A percentile compares a stretch with the other conserved stretches of the same genome.
Conservation (phyloP, 2,797 vertebrate species). For the Hoplostethus mediterraneus region DNA sequence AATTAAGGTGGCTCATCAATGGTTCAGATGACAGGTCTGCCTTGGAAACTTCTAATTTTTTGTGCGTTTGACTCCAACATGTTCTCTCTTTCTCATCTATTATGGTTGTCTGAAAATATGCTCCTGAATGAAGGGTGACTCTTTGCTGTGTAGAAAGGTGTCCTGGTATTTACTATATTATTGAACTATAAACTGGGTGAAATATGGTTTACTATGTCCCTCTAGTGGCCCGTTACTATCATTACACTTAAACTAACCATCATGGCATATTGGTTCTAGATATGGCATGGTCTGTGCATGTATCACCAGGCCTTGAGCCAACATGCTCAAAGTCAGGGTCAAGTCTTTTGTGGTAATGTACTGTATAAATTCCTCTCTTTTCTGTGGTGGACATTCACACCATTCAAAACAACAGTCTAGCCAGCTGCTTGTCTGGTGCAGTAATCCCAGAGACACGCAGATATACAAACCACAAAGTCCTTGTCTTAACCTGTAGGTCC, state of each 20-base stretch:
- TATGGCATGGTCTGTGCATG: background rate
- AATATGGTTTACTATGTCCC: slow-evolving; percentile 20
- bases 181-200: background rate
- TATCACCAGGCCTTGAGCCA: background rate
- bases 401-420: background rate
- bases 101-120: too few species aligned
- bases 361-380: background rate
- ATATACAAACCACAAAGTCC: too few species aligned
- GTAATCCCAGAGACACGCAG: background rate
- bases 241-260: slow-evolving; percentile 24
- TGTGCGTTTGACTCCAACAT: too few species aligned
- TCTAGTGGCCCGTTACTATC: slow-evolving; percentile 40
- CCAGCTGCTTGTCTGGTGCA: background rate
- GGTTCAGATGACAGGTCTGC: too few species aligned
- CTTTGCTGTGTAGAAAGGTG: background rate
- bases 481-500: too few species aligned
- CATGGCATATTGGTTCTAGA: background rate
- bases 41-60: too few species aligned
- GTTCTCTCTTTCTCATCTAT: too few species aligned
- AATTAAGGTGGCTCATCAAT: too few species aligned
- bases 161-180: too few species aligned
- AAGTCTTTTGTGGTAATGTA: background rate
- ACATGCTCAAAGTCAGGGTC: background rate
- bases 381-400: background rate
- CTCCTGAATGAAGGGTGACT: too few species aligned